Evolutionary conservation across 2,888 invertebrate genomes (phyloP).

Genomic region (Desoria tigrina): DNA sequence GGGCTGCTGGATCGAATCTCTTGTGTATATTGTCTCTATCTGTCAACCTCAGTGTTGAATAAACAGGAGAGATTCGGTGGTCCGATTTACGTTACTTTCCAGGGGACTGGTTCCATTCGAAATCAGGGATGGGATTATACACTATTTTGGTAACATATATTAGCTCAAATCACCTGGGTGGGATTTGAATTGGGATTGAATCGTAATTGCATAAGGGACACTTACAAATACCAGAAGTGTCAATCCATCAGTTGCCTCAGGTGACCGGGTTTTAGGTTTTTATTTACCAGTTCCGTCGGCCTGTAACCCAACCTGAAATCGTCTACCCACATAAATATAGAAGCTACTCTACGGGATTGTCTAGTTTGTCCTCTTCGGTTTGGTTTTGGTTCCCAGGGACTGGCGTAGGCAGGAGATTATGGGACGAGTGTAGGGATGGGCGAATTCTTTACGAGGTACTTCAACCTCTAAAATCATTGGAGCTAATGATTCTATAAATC

Average conservation of each 20-base stretch:
- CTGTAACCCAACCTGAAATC: neutral
- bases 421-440: too few species aligned
- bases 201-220: conserved; percentile 19
- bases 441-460: too few species aligned
- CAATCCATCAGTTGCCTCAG: conserved; percentile 4
- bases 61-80: neutral
- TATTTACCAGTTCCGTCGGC: neutral
- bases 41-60: conserved; percentile 7
- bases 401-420: too few species aligned
- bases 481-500: conserved; percentile 9
- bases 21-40: neutral
- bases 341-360: too few species aligned
- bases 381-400: too few species aligned
- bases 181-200: conserved; percentile 19
- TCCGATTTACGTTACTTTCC: conserved; percentile 19
- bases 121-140: neutral
- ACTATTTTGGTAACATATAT: conserved; percentile 3
- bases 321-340: too few species aligned
- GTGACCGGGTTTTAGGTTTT: too few species aligned
- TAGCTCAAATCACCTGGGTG: conserved; percentile 20
- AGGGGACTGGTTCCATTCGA: conserved; percentile 7
- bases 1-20: neutral
- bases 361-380: too few species aligned
- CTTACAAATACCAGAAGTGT: conserved; percentile 20
- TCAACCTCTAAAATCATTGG: too few species aligned